phyloP scores from a whole-genome alignment of 2,888 invertebrate species.

The Epsilonema sp. region DNA sequence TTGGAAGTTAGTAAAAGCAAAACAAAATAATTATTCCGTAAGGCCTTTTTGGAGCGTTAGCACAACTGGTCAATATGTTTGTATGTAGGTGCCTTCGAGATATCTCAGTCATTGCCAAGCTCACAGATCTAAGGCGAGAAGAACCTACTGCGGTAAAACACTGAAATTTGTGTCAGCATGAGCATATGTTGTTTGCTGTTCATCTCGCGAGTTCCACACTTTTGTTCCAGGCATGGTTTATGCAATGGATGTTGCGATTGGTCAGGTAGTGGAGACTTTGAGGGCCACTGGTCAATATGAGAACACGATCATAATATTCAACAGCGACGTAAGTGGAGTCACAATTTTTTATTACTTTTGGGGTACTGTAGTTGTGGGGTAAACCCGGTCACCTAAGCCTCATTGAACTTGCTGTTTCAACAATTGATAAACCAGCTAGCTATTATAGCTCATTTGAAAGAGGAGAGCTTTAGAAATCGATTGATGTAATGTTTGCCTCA shows the following conservation, averaged over 20 bases:
- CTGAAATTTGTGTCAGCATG: neutral
- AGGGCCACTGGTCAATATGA: conserved; percentile 46
- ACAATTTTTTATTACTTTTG: neutral
- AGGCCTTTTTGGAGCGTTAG: no score
- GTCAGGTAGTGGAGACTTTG: conserved; percentile 49
- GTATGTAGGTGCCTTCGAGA: neutral
- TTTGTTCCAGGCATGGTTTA: conserved; percentile 54
- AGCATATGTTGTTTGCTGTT: neutral
- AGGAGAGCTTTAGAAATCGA: no score
- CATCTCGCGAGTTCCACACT: no score
- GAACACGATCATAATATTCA: conserved; percentile 61
- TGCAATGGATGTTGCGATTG: conserved; percentile 62
- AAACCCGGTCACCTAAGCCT: no score
- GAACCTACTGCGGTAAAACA: neutral
- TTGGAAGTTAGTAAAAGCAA: neutral
- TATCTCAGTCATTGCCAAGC: neutral
- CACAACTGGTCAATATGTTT: no score
- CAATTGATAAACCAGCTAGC: no score
- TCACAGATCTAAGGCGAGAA: neutral
- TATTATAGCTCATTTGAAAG: no score
- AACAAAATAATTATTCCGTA: neutral
- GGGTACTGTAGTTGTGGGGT: no score
- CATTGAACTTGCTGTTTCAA: no score
- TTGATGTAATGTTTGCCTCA: no score
- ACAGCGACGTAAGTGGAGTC: conserved; percentile 57